A percentile compares a stretch with the other conserved stretches of the same genome.
phyloP scores from a whole-genome alignment of 2,888 invertebrate genomes.

The Phytoseiulus persimilis region DNA sequence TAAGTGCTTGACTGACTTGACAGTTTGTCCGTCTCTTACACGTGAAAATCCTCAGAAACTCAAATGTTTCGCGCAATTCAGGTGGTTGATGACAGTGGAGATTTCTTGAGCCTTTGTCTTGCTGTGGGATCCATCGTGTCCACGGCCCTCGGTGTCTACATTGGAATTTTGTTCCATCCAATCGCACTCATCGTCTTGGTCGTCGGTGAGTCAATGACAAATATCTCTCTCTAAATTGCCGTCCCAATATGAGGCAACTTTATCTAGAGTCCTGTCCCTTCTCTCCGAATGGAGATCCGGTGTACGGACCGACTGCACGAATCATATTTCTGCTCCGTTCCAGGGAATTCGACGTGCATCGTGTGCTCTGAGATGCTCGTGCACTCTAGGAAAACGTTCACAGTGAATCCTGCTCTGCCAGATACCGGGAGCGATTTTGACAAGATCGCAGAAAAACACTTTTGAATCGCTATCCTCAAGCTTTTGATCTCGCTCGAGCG shows the following conservation, averaged over 20 bases:
- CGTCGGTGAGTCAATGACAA: slow-evolving; percentile 23
- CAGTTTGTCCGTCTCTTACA: no score
- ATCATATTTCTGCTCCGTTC: neutral
- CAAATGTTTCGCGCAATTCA: no score
- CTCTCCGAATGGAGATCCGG: neutral
- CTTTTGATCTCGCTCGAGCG: no score
- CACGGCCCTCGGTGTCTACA: slow-evolving; percentile 7
- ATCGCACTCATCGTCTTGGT: slow-evolving; percentile 7
- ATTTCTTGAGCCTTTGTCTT: slow-evolving; percentile 8
- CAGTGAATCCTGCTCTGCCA: neutral
- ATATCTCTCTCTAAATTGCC: no score
- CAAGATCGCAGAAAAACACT: neutral
- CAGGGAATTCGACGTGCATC: slow-evolving; percentile 8
- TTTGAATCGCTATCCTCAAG: neutral
- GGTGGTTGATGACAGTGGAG: neutral
- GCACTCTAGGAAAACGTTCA: slow-evolving; percentile 25
- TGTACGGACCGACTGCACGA: no score
- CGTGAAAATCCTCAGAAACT: no score
- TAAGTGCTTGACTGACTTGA: neutral
- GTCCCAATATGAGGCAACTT: no score
- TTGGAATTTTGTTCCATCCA: slow-evolving; percentile 17
- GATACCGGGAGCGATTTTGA: neutral
- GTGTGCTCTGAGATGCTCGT: slow-evolving; percentile 18
- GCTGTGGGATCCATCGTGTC: slow-evolving; percentile 13
- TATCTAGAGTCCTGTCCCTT: neutral